Conservation (phyloP, 2,888 invertebrate species). For the Dendrolimus houi region DNA sequence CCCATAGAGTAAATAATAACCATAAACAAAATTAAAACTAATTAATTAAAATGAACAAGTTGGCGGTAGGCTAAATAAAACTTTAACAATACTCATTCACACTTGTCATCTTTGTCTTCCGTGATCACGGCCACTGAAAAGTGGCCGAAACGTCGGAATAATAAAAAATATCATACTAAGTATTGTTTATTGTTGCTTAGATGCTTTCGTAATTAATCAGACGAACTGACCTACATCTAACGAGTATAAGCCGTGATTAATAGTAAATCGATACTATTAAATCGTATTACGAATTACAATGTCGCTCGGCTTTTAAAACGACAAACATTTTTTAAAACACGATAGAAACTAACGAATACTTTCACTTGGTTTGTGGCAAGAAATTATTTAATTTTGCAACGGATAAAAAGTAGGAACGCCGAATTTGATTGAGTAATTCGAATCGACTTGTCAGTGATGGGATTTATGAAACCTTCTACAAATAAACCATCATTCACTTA, state of each 20-base stretch:
- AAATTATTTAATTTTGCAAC: constrained; percentile 13
- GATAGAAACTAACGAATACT: constrained; percentile 9
- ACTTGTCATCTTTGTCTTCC: too few species aligned
- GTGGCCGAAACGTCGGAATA: too few species aligned
- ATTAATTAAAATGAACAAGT: too few species aligned
- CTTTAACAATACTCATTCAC: too few species aligned
- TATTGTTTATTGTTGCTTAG: too few species aligned
- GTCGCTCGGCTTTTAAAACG: background rate
- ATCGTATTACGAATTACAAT: background rate
- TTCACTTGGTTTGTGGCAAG: constrained; percentile 9
- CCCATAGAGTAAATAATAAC: too few species aligned
- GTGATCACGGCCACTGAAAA: too few species aligned
- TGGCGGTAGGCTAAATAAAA: too few species aligned
- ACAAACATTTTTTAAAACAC: background rate
- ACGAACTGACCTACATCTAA: background rate
- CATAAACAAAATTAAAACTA: too few species aligned
- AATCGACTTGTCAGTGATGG: background rate
- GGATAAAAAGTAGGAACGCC: constrained; percentile 1
- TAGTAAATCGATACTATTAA: background rate
- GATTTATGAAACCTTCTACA: background rate
- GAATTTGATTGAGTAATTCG: constrained; percentile 10
- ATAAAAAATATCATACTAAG: too few species aligned
- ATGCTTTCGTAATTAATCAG: background rate
- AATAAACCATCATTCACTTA: background rate
- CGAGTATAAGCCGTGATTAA: background rate